Conservation (phyloP, 1,140 invertebrate genomes). For the Oedothorax gibbosus region DNA sequence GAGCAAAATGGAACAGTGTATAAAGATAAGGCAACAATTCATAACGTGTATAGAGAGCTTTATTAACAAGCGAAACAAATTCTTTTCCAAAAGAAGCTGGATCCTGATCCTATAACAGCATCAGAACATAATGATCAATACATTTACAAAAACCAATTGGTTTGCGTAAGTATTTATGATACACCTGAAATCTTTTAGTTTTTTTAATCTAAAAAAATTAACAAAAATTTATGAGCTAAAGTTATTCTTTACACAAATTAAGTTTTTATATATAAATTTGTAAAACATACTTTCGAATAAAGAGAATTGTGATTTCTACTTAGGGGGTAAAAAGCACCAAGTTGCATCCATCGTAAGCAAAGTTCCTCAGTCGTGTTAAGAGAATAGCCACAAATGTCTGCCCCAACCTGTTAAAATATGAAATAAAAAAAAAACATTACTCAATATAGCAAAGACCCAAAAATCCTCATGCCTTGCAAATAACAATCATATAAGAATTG, state of each 20-base stretch:
- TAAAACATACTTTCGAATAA: slow-evolving; percentile 48
- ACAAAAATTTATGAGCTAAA: background rate
- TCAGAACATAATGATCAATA: background rate
- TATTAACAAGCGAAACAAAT: slow-evolving; percentile 20
- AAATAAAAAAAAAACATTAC: background rate
- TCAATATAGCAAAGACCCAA: too few relatives aligned
- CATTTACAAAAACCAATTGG: background rate
- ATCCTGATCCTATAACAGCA: slow-evolving; percentile 78
- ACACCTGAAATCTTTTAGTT: background rate
- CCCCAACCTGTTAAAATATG: slow-evolving; percentile 76
- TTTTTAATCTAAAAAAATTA: background rate
- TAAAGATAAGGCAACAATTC: slow-evolving; percentile 71
- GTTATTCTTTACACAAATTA: background rate
- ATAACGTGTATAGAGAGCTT: slow-evolving; percentile 66
- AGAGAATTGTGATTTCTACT: slow-evolving; percentile 66
- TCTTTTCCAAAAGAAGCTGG: slow-evolving; percentile 72
- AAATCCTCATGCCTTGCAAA: background rate
- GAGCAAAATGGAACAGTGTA: slow-evolving; percentile 69
- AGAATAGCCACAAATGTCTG: slow-evolving; percentile 91
- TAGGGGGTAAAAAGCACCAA: slow-evolving; percentile 84
- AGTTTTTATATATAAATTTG: background rate
- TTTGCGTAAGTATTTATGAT: background rate
- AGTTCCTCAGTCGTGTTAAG: slow-evolving; percentile 78
- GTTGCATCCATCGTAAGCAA: slow-evolving; percentile 72
- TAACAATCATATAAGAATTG: background rate